These are phyloP conservation scores for Miichthys miiuy DNA, from an alignment of 2,797 vertebrate genomes.

Conservation along the genomic window DNA sequence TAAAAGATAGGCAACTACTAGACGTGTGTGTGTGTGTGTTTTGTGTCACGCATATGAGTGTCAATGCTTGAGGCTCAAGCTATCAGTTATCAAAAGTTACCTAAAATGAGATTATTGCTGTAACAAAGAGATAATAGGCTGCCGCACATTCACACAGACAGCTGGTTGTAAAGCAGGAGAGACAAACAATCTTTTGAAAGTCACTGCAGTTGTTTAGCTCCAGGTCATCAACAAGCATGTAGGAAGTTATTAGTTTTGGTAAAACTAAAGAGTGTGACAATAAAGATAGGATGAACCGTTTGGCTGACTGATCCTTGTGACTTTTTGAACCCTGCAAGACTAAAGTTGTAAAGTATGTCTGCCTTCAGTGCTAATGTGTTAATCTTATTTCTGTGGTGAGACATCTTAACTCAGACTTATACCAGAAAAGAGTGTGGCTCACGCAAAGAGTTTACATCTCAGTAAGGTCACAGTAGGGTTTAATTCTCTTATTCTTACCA, in stretches of 20 bases:
- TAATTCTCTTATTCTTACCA: neutral
- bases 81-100: constrained; percentile 14
- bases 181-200: neutral
- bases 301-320: neutral
- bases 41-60: too few species aligned
- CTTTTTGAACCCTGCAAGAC: neutral
- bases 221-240: neutral
- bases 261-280: neutral
- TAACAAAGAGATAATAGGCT: constrained; percentile 6
- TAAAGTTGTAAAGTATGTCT: neutral
- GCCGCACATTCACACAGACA: neutral
- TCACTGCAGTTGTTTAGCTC: neutral
- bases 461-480: neutral
- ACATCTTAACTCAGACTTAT: neutral
- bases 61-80: too few species aligned
- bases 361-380: neutral
- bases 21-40: neutral
- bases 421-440: neutral
- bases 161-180: neutral
- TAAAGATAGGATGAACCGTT: neutral
- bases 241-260: neutral
- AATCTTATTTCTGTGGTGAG: neutral
- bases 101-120: too few species aligned
- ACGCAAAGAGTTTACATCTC: neutral
- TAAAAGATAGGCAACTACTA: neutral